Evolutionary conservation across 2,888 invertebrate genomes (phyloP).

Genomic region (Acronicta leporina): DNA sequence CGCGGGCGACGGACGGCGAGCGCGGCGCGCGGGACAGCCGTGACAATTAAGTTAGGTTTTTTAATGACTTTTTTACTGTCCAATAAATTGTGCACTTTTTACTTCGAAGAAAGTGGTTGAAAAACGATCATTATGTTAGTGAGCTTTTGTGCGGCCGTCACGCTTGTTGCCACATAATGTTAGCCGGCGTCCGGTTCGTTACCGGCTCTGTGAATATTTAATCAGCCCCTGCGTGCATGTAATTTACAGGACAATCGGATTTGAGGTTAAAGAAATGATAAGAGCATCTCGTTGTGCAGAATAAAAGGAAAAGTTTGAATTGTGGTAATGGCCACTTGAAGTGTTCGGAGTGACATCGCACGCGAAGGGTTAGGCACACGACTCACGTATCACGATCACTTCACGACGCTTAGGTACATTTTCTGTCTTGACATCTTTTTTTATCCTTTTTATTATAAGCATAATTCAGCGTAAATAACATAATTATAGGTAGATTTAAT

Average conservation of each 20-base stretch:
- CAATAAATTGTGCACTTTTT: conserved; percentile 64
- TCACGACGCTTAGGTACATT: conserved; percentile 36
- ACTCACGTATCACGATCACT: conserved; percentile 27
- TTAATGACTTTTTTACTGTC: conserved; percentile 61
- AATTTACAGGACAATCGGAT: conserved; percentile 60
- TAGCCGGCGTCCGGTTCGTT: conserved; percentile 40
- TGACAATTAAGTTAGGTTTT: conserved; percentile 85
- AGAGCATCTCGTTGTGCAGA: conserved; percentile 12
- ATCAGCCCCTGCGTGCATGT: conserved; percentile 60
- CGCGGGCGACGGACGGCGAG: conserved; percentile 36
- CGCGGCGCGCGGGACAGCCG: conserved; percentile 67
- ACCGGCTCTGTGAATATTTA: conserved; percentile 59
- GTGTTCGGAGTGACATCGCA: conserved; percentile 10
- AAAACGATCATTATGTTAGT: conserved; percentile 75
- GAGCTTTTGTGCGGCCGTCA: conserved; percentile 67
- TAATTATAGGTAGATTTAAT: too few relatives aligned
- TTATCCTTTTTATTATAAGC: not conserved
- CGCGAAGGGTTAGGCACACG: conserved; percentile 15
- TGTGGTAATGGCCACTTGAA: conserved; percentile 3
- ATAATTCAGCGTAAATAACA: too few relatives aligned
- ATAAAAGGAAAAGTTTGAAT: conserved; percentile 38
- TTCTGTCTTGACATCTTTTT: conserved; percentile 18
- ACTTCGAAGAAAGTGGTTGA: conserved; percentile 78
- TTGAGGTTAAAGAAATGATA: conserved; percentile 41
- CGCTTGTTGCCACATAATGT: conserved; percentile 58